phyloP scores from a whole-genome alignment of 2,797 vertebrate species.

The Apogon hyalosoma region DNA sequence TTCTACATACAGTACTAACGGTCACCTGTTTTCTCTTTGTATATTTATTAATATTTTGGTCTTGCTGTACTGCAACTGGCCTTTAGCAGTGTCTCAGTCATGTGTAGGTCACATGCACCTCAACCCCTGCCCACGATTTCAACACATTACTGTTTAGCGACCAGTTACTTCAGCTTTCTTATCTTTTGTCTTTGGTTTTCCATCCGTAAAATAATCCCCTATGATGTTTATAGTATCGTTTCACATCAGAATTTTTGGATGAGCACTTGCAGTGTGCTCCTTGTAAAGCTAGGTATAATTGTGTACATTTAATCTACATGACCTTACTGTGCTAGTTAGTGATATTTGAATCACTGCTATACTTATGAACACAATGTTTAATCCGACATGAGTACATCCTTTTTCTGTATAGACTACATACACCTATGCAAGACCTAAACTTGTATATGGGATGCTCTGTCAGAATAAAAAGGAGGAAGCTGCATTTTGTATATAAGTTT shows the following conservation, averaged over 20 bases:
- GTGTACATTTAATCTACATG: not conserved
- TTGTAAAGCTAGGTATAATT: not conserved
- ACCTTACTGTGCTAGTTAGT: too few relatives aligned
- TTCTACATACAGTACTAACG: not conserved
- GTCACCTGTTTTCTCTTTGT: not conserved
- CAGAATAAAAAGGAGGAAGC: not conserved
- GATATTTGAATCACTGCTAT: not conserved
- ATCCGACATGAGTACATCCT: not conserved
- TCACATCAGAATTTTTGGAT: not conserved
- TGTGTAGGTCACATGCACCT: slow-evolving; percentile 92
- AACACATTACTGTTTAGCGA: slow-evolving; percentile 79
- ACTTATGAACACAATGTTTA: not conserved
- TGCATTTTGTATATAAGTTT: not conserved
- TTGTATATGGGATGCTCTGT: not conserved
- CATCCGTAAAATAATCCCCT: slow-evolving; percentile 17
- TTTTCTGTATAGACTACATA: not conserved
- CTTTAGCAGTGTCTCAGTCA: slow-evolving; percentile 84
- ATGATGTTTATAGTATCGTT: not conserved
- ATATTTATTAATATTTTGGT: slow-evolving; percentile 36
- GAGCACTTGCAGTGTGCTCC: not conserved
- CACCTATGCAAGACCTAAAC: not conserved
- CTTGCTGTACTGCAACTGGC: slow-evolving; percentile 60
- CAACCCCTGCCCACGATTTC: slow-evolving; percentile 81
- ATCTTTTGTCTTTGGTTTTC: slow-evolving; percentile 1
- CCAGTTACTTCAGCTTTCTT: slow-evolving; percentile 13